phyloP scores from a whole-genome alignment of 1,140 invertebrate genomes.

The Wasmannia auropunctata region DNA sequence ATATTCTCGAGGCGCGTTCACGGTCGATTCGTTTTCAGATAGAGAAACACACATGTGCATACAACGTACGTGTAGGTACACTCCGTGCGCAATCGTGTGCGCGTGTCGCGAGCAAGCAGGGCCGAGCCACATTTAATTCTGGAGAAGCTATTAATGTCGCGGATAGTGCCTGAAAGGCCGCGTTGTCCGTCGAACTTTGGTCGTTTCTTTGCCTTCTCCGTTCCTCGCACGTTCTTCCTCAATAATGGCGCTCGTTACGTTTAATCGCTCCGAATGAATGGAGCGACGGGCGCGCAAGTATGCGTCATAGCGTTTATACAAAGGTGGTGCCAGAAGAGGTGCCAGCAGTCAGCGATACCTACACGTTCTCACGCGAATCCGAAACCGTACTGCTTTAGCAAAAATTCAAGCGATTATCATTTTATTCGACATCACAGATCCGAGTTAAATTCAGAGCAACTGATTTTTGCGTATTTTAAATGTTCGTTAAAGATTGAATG shows the following conservation, averaged over 20 bases:
- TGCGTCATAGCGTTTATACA: not conserved
- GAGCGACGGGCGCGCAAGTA: slow-evolving; percentile 28
- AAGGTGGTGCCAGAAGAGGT: not conserved
- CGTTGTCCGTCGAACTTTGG: slow-evolving; percentile 73
- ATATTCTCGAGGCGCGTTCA: slow-evolving; percentile 64
- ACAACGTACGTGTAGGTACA: not conserved
- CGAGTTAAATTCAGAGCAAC: not conserved
- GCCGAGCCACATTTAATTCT: slow-evolving; percentile 72
- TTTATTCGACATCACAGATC: not conserved
- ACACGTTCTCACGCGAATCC: not conserved
- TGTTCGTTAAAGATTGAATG: not conserved
- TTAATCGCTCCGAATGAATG: slow-evolving; percentile 65
- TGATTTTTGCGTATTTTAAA: not conserved
- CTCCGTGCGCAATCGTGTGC: not conserved
- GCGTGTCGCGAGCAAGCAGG: slow-evolving; percentile 52
- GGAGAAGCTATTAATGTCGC: slow-evolving; percentile 79
- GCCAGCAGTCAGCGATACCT: not conserved
- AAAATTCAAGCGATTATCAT: not conserved
- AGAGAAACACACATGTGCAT: not conserved
- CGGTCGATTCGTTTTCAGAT: slow-evolving; percentile 64
- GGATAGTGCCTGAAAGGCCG: slow-evolving; percentile 73
- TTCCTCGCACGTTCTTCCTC: slow-evolving; percentile 64
- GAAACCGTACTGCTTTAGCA: not conserved
- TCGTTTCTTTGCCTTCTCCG: slow-evolving; percentile 61
- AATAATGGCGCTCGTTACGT: slow-evolving; percentile 67